These are phyloP conservation scores for Daktulosphaira vitifoliae DNA, from an alignment of 1,140 invertebrate species.

Conservation along the genomic window DNA sequence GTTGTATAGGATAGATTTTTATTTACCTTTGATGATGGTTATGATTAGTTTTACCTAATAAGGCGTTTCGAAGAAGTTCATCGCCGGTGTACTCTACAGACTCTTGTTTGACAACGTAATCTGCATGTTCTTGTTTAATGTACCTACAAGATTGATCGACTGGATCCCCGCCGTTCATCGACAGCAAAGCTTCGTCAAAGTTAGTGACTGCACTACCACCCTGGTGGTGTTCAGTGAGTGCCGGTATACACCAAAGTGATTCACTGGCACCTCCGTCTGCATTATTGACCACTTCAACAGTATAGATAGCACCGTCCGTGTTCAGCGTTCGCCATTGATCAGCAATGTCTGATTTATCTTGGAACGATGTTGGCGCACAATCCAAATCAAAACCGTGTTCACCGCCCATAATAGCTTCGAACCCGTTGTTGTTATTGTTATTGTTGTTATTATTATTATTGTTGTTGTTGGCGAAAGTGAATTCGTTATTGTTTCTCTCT, in stretches of 20 bases:
- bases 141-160: constrained; percentile 36
- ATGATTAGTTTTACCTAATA: constrained; percentile 56
- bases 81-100: constrained; percentile 50
- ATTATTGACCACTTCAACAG: constrained; percentile 50
- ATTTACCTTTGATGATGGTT: constrained; percentile 42
- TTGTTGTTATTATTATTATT: constrained; percentile 46
- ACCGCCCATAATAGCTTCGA: constrained; percentile 36
- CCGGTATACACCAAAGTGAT: constrained; percentile 42
- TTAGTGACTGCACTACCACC: constrained; percentile 49
- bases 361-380: constrained; percentile 45
- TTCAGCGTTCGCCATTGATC: constrained; percentile 72
- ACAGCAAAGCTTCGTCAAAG: constrained; percentile 53
- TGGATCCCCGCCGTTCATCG: constrained; percentile 49
- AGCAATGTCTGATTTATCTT: constrained; percentile 63
- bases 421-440: constrained; percentile 44
- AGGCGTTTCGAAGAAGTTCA: constrained; percentile 65
- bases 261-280: constrained; percentile 39
- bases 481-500: constrained; percentile 28
- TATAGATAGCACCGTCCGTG: constrained; percentile 52
- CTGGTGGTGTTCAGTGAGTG: constrained; percentile 39
- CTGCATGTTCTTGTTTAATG: constrained; percentile 36
- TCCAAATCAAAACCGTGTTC: constrained; percentile 41
- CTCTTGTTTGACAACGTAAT: constrained; percentile 35
- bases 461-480: constrained; percentile 16
- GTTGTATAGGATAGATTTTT: background rate